Conservation (phyloP, 2,113 vertebrate genomes). For the Pipra filicauda region DNA sequence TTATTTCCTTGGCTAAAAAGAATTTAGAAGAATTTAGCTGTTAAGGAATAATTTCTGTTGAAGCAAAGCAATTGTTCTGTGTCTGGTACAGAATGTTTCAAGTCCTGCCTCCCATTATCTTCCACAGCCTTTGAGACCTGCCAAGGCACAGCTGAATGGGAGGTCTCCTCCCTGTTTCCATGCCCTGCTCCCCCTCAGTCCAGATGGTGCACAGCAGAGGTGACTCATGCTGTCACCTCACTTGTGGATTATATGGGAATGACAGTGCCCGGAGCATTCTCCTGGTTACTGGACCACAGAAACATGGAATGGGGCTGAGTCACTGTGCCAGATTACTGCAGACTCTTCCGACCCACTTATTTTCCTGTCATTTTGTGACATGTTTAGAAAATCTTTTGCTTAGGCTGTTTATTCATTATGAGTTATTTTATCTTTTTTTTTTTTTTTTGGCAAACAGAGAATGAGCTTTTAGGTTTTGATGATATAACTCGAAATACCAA, state of each 20-base stretch:
- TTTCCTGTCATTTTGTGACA: neutral
- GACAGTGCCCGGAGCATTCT: neutral
- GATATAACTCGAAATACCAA: neutral
- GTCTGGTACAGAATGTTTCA: neutral
- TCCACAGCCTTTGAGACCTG: neutral
- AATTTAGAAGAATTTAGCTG: neutral
- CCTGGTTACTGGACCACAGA: neutral
- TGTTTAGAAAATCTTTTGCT: neutral
- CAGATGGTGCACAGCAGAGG: neutral
- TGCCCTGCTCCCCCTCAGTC: neutral
- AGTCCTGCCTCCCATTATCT: neutral
- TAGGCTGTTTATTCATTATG: neutral
- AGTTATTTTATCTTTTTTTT: neutral
- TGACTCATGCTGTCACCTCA: neutral
- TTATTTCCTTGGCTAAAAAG: neutral
- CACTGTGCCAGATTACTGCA: neutral
- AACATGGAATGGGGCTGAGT: neutral
- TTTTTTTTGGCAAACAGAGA: neutral
- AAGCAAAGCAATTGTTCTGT: neutral
- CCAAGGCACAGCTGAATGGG: neutral
- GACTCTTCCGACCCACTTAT: neutral
- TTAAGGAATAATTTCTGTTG: neutral
- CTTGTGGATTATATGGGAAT: neutral
- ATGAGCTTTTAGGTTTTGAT: neutral
- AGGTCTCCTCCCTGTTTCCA: neutral